Base-by-base conservation (phyloP, 2,888 invertebrate species). In the Cantharis rustica region DNA sequence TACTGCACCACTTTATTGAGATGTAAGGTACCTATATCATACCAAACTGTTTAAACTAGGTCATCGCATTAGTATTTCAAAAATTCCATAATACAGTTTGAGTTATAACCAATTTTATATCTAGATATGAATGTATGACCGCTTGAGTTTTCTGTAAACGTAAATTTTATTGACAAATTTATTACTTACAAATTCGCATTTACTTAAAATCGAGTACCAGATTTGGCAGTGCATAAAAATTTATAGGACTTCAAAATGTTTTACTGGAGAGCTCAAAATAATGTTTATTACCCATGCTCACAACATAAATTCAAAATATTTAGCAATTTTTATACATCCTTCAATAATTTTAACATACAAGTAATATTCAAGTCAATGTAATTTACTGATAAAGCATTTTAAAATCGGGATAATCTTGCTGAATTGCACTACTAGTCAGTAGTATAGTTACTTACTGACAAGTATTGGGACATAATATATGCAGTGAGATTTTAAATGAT, bases 81-180 rank as follows among this genome's bases (percentile, higher is more conserved):
- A 78, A 73, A 71, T 73, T 78, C 73, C 73, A 75, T 64, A 71
- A 68, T 64, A 70, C 73, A 78, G 75, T 69, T 73, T 75, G 73
- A 78, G 69, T 75, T 78, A 78, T 78, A 68, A 73, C 73, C 27
- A 68, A 71, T 71, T 75, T 31, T 47, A 23, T 20, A 70, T 63
- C 61, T 61, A 78, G 69, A 78, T 75, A 74, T 74, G 75, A 75
- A 78, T 73, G 75, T 75, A 78, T 73, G 75, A 75, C 78, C 70
- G 71, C 68, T 71, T 71, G 68, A 71, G 73, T 70, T 78, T 78
- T 75, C 73, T 73, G 69, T 62, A 71, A 69, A 75, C 73, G 68
- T 78, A 75, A 75, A 75, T 78, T 78, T 75, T 75, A 75, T 78
- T 78, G 75, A 69, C 23, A 78, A 75, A 78, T 78, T 78, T 78